A percentile compares a stretch with the other conserved stretches of the same genome.
phyloP scores from a whole-genome alignment of 2,888 invertebrate genomes.

The Pyrocoelia pectoralis region DNA sequence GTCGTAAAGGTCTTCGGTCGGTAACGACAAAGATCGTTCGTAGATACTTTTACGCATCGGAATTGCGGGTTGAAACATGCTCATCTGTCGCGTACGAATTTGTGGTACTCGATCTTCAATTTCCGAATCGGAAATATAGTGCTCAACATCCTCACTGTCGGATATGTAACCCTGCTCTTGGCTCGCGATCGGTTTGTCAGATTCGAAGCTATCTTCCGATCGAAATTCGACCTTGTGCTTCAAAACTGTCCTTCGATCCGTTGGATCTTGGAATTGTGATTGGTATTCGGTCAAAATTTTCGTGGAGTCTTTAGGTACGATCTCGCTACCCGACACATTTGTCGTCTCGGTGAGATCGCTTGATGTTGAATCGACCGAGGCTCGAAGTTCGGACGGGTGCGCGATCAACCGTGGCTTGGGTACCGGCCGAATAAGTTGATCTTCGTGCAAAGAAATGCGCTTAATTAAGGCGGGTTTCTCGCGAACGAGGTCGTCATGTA shows the following conservation, averaged over 20 bases:
- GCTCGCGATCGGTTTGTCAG: conserved; percentile 50
- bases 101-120: conserved; percentile 59
- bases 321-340: conserved; percentile 15
- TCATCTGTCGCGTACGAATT: conserved; percentile 59
- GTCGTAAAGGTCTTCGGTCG: conserved; percentile 62
- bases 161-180: conserved; percentile 58
- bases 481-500: conserved; percentile 46
- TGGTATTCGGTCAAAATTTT: conserved; percentile 55
- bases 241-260: conserved; percentile 20
- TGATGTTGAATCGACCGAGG: conserved; percentile 43
- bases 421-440: conserved; percentile 48
- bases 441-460: conserved; percentile 51
- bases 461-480: conserved; percentile 50
- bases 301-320: conserved; percentile 12
- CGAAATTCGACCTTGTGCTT: conserved; percentile 27
- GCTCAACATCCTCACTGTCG: conserved; percentile 58
- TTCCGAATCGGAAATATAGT: conserved; percentile 59
- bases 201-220: conserved; percentile 57
- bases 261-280: conserved; percentile 54
- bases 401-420: conserved; percentile 58
- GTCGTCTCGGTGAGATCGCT: conserved; percentile 30
- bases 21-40: conserved; percentile 62
- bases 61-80: conserved; percentile 55
- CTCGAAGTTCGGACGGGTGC: conserved; percentile 46
- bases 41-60: conserved; percentile 56